Base-by-base conservation (phyloP, 2,888 invertebrate species). In the Tetragonula carbonaria region DNA sequence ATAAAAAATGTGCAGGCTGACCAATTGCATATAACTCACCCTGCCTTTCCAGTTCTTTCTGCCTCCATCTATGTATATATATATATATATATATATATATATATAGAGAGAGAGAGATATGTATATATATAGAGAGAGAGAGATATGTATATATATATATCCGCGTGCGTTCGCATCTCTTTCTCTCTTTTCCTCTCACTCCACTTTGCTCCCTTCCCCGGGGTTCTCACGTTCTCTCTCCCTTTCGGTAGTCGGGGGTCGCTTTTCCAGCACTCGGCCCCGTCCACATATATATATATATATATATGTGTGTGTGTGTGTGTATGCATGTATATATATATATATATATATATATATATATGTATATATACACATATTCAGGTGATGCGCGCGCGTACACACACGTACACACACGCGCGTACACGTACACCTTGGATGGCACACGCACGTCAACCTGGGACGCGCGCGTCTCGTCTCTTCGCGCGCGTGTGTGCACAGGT, bases 11-110 rank as follows among this genome's bases (percentile, higher is more conserved):
- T 91, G 92, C 90, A 90, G 90, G 91, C 92, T 92, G 92, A 91
- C 93, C 93, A 93, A 93, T 93, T 93, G 92, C 92, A 93, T 92
- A 92, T 93, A 93, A 93, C 93, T 91, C 93, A 92, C 90, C 87
- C 90, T 88, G 91, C 90, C 90, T 90, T 88, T 85, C 88, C 86
- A 89, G 90, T 90, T 89, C 90, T 90, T 89, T 88, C 90, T 90
- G 84, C 87, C 84, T 86, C 74, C 86, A 83, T 85, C 84, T 89
- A 88, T 62, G 23, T 53, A 18, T 14, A 53, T 18, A 16, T 2
- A 53, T 16, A 53, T 16, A 16, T 0, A 6, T 18, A 51, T 51
- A 51, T 51, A 51, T 51, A 2, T 51, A 51, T 51, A 16, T 51
- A 51, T n/a, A 28, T 2, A 28, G 28, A 28, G 28, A 28, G 28